Evolutionary conservation across 2,888 invertebrate species (phyloP).

Genomic region (Lepetodrilus schrolli): DNA sequence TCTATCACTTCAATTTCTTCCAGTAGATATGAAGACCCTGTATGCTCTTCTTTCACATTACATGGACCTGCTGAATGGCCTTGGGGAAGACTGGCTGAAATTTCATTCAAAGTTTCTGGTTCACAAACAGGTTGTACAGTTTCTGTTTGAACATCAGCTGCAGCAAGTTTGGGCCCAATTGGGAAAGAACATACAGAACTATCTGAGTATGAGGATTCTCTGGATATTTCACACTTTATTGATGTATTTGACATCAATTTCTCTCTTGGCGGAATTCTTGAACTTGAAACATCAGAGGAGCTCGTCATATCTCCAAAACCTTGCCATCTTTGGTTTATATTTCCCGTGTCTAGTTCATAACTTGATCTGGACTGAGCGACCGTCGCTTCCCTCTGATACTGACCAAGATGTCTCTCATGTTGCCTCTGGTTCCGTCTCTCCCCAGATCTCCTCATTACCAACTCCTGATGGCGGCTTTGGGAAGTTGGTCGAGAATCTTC

Average conservation of each 20-base stretch:
- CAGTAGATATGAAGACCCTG: not conserved
- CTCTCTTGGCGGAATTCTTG: not conserved
- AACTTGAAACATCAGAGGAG: too few species aligned
- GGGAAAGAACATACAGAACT: not conserved
- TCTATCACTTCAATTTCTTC: not conserved
- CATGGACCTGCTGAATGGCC: too few species aligned
- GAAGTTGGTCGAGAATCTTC: not conserved
- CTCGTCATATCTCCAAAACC: too few species aligned
- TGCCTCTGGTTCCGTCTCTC: not conserved
- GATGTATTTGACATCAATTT: not conserved
- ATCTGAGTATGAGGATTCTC: not conserved
- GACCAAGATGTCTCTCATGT: not conserved
- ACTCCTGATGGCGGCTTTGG: not conserved
- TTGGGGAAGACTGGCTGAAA: not conserved
- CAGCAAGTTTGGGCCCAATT: not conserved
- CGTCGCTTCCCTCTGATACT: not conserved
- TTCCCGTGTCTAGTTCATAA: not conserved
- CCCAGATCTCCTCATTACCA: not conserved
- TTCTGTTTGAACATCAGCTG: not conserved
- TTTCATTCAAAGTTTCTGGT: not conserved
- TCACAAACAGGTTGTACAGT: not conserved
- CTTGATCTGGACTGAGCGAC: not conserved
- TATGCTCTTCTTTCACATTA: not conserved
- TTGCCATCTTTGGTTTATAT: not conserved
- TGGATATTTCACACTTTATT: too few species aligned